Evolutionary conservation across 1,140 invertebrate species (phyloP).

Genomic region (Drosophila grimshawi): DNA sequence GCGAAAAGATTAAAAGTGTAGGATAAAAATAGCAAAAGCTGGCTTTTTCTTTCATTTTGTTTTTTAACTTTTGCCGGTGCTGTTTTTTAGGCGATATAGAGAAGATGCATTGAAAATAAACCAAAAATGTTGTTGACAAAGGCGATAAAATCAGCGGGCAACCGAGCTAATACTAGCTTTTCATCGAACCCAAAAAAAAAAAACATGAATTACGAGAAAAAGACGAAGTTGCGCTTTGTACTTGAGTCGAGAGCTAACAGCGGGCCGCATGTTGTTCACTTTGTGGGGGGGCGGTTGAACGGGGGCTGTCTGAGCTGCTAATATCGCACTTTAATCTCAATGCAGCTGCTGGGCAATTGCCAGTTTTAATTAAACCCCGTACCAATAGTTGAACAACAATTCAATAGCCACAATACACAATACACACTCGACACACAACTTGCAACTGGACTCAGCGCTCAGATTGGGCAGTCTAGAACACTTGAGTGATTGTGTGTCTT

Average conservation of each 20-base stretch:
- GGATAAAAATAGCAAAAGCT: slow-evolving; percentile 4
- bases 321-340: slow-evolving; percentile 26
- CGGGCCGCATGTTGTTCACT: slow-evolving; percentile 33
- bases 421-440: slow-evolving; percentile 34
- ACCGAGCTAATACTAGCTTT: slow-evolving; percentile 42
- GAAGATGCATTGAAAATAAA: slow-evolving; percentile 42
- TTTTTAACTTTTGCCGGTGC: slow-evolving; percentile 36
- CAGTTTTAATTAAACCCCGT: slow-evolving; percentile 69
- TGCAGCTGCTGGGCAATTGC: slow-evolving; percentile 38
- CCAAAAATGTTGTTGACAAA: slow-evolving; percentile 31
- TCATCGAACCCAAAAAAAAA: slow-evolving; percentile 35
- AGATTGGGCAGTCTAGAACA: slow-evolving; percentile 30
- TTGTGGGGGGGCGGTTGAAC: neutral
- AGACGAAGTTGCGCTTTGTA: slow-evolving; percentile 27
- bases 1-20: slow-evolving; percentile 37
- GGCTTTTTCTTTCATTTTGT: slow-evolving; percentile 6
- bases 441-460: slow-evolving; percentile 21
- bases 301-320: slow-evolving; percentile 6
- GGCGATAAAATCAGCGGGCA: slow-evolving; percentile 66
- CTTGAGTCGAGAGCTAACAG: slow-evolving; percentile 32
- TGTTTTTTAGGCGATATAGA: slow-evolving; percentile 29
- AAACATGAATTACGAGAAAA: neutral
- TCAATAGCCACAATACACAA: slow-evolving; percentile 6
- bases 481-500: slow-evolving; percentile 13
- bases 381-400: slow-evolving; percentile 18